Evolutionary conservation across 2,888 invertebrate species (phyloP).

Genomic region (Resseliella maxima): DNA sequence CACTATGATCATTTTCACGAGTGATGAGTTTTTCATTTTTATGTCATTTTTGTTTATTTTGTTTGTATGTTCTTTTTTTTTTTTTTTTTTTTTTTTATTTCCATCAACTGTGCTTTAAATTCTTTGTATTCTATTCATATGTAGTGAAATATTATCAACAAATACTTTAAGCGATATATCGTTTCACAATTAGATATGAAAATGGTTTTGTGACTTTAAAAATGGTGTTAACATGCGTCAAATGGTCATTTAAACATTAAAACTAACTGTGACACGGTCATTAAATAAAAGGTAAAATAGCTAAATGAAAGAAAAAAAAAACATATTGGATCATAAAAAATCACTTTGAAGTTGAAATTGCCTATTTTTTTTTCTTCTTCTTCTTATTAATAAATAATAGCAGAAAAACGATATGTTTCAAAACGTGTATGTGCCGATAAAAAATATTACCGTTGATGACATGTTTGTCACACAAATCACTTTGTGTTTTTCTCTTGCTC

Average conservation of each 20-base stretch:
- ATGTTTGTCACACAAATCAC: neutral
- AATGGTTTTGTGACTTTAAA: neutral
- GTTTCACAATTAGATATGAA: neutral
- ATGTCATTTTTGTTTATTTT: neutral
- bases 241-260: neutral
- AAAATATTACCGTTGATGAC: neutral
- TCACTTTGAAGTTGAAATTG: conserved; percentile 35
- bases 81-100: too few species aligned
- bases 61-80: neutral
- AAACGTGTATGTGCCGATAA: neutral
- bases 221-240: neutral
- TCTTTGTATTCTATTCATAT: neutral
- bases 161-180: neutral
- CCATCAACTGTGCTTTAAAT: too few species aligned
- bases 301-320: neutral
- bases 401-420: neutral
- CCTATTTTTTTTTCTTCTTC: too few species aligned
- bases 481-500: too few species aligned
- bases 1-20: neutral
- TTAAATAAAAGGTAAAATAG: neutral
- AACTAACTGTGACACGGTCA: neutral
- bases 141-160: neutral
- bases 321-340: neutral
- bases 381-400: neutral
- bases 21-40: too few species aligned